Evolutionary conservation across 2,113 vertebrate genomes (phyloP).

Genomic region (Phaetusa simplex): DNA sequence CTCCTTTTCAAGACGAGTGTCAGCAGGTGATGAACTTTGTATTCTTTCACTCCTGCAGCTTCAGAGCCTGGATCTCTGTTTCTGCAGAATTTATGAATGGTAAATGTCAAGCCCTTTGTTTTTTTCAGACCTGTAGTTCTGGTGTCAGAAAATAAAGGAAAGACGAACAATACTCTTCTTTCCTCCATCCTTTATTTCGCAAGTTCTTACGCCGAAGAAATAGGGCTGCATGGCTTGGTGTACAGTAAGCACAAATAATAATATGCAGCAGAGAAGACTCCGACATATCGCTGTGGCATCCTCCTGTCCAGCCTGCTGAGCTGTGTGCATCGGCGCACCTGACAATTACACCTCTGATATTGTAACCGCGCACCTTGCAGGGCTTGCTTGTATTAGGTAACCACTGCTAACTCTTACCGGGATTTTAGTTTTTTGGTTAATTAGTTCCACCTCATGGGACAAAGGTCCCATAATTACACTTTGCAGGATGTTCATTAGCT

Average conservation of each 20-base stretch:
- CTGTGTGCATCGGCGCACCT: not conserved
- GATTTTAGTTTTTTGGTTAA: conserved; percentile 45
- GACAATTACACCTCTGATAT: not conserved
- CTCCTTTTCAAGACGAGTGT: conserved; percentile 26
- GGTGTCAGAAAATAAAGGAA: conserved; percentile 42
- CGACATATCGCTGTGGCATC: not conserved
- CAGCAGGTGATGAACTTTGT: conserved; percentile 63
- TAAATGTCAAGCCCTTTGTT: conserved; percentile 70
- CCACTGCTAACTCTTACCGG: not conserved
- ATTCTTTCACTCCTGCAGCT: conserved; percentile 58
- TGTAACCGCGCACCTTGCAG: not conserved
- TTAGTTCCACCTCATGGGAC: conserved; percentile 40
- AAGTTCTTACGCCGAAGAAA: conserved; percentile 29
- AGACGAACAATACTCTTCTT: not conserved
- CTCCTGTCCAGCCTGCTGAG: not conserved
- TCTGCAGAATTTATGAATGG: conserved; percentile 64
- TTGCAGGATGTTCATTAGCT: conserved; percentile 29
- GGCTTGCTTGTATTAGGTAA: not conserved
- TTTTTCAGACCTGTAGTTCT: conserved; percentile 49
- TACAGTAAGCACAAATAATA: conserved; percentile 41
- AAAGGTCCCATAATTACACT: conserved; percentile 8
- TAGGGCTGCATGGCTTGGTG: not conserved
- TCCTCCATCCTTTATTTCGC: conserved; percentile 33
- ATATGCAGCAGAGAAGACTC: not conserved
- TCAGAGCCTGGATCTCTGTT: conserved; percentile 49